phyloP scores from a whole-genome alignment of 2,797 vertebrate species.

The Microctenopoma stevenorrisi region DNA sequence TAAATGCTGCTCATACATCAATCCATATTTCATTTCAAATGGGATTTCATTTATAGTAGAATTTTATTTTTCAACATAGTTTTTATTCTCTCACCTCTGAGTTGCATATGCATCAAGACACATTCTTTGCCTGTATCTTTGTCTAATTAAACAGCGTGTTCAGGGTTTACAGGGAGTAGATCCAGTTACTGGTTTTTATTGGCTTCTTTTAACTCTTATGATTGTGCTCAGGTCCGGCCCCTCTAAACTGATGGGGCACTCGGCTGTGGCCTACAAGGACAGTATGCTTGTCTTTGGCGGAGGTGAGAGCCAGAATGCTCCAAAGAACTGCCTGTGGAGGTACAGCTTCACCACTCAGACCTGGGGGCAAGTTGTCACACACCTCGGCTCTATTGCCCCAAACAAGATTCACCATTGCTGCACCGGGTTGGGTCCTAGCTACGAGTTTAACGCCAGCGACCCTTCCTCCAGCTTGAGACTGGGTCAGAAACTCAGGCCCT shows the following conservation, averaged over 20 bases:
- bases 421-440: slow-evolving; percentile 80
- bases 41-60: too few species aligned
- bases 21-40: too few species aligned
- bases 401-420: slow-evolving; percentile 87
- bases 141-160: too few species aligned
- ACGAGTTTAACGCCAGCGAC: slow-evolving; percentile 49
- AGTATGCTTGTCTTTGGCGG: slow-evolving; percentile 89
- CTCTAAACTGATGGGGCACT: slow-evolving; percentile 86
- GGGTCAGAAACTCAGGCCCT: slow-evolving; percentile 50
- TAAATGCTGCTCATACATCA: neutral
- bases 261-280: slow-evolving; percentile 83
- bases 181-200: too few species aligned
- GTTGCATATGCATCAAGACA: too few species aligned
- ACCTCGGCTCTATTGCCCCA: slow-evolving; percentile 69
- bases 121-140: too few species aligned
- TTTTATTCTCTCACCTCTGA: too few species aligned
- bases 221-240: slow-evolving; percentile 84
- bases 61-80: too few species aligned
- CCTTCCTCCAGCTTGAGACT: neutral
- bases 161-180: too few species aligned
- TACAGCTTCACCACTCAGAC: slow-evolving; percentile 80
- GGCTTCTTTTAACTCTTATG: slow-evolving; percentile 6
- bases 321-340: slow-evolving; percentile 83
- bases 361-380: slow-evolving; percentile 81
- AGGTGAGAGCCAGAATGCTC: slow-evolving; percentile 76